Conservation (phyloP, 2,888 invertebrate species). For the Glyphotaelius pellucidus region DNA sequence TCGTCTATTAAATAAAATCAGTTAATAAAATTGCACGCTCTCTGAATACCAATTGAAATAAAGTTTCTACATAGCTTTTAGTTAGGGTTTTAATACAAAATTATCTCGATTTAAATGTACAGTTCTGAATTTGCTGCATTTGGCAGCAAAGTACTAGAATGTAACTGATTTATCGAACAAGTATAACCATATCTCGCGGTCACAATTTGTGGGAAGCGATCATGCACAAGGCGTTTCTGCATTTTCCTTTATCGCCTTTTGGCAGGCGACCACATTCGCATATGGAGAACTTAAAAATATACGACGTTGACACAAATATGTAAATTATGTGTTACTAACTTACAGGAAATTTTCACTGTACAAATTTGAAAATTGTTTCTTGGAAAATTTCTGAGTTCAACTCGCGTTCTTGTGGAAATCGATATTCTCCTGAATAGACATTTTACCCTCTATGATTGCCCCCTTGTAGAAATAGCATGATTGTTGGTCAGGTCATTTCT, state of each 20-base stretch:
- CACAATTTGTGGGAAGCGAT: background rate
- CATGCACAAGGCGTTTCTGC: background rate
- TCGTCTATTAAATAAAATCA: too few species aligned
- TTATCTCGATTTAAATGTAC: background rate
- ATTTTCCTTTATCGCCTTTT: background rate
- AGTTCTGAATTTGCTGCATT: background rate
- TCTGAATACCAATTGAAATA: too few species aligned
- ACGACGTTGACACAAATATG: background rate
- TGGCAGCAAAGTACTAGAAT: background rate
- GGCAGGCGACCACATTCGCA: background rate
- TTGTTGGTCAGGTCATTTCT: too few species aligned
- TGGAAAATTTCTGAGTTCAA: background rate
- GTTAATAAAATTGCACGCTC: too few species aligned
- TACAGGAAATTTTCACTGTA: background rate
- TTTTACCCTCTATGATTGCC: too few species aligned
- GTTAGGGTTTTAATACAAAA: background rate
- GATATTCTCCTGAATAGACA: background rate
- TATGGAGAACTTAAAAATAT: slow-evolving; percentile 17
- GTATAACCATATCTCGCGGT: background rate
- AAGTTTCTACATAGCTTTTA: background rate
- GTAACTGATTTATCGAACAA: background rate
- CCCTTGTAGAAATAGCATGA: too few species aligned
- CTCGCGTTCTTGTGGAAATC: background rate
- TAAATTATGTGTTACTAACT: background rate
- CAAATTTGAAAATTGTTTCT: background rate